Percentiles rank a stretch among this genome's conserved stretches.
Conservation (phyloP, 2,113 vertebrate species). For the Pelmatolapia mariae region DNA sequence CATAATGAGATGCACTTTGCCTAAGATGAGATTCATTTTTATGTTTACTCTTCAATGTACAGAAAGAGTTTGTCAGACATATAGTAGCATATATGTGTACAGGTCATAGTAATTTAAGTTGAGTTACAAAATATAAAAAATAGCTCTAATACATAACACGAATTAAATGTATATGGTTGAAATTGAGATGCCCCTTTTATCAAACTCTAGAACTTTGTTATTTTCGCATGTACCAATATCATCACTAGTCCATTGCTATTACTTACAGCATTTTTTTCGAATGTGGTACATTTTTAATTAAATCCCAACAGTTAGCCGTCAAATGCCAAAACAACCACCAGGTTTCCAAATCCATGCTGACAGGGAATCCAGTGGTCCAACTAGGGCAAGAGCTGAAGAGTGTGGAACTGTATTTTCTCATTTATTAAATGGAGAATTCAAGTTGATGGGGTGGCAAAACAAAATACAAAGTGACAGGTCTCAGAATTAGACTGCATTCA, state of each 20-base stretch:
- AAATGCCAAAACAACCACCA: neutral
- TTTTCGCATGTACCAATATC: neutral
- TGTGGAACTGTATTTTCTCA: neutral
- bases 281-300: neutral
- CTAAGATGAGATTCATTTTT: neutral
- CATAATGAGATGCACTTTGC: neutral
- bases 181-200: neutral
- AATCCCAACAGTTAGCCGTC: neutral
- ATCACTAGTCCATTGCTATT: neutral
- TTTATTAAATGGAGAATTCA: conserved; percentile 26
- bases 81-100: neutral
- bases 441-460: neutral
- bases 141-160: too few relatives aligned
- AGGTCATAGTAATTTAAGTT: neutral
- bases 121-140: too few relatives aligned
- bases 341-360: conserved; percentile 14
- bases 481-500: conserved; percentile 30
- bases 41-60: neutral
- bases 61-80: neutral
- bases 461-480: conserved; percentile 46
- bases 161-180: neutral
- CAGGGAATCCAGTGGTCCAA: neutral
- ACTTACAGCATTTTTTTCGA: neutral
- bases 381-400: neutral
- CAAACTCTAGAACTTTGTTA: neutral